These are phyloP conservation scores for Laspeyria flexula DNA, from an alignment of 2,888 invertebrate species.

Conservation along the genomic window DNA sequence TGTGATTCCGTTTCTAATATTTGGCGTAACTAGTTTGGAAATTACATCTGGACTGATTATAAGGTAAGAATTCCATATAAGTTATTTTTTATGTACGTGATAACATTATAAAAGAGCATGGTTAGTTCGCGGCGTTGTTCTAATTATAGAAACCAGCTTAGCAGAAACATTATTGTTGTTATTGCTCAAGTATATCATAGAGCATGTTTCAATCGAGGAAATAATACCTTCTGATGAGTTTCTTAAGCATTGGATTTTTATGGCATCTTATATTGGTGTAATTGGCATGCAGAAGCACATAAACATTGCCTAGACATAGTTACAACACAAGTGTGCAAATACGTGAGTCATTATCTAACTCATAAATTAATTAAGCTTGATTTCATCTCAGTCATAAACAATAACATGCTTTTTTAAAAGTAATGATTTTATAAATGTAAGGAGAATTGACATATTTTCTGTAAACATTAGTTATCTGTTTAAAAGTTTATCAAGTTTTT, in stretches of 20 bases:
- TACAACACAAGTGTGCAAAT: neutral
- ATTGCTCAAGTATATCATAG: conserved; percentile 4
- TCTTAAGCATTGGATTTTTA: conserved; percentile 2
- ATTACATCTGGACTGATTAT: conserved; percentile 47
- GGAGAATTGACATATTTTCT: too few relatives aligned
- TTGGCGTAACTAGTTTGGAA: conserved; percentile 59
- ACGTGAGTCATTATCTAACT: neutral
- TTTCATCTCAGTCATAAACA: too few relatives aligned
- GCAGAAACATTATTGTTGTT: conserved; percentile 18
- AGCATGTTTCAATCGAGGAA: neutral
- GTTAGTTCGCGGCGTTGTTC: conserved; percentile 43
- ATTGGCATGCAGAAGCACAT: neutral
- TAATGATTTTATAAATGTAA: too few relatives aligned
- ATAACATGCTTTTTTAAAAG: too few relatives aligned
- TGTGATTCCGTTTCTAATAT: conserved; percentile 59
- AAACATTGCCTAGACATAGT: neutral
- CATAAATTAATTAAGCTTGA: neutral
- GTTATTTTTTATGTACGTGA: neutral
- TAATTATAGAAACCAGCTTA: conserved; percentile 61
- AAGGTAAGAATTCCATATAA: conserved; percentile 62
- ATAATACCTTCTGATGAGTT: neutral
- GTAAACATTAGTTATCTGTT: too few relatives aligned
- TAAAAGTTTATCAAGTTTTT: too few relatives aligned
- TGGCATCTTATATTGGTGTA: conserved; percentile 5
- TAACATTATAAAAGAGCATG: conserved; percentile 1